Evolutionary conservation across 2,797 vertebrate genomes (phyloP), one percentile per base, ranked within the genome.

Genomic region (Parauchenoglanis punctatus): DNA sequence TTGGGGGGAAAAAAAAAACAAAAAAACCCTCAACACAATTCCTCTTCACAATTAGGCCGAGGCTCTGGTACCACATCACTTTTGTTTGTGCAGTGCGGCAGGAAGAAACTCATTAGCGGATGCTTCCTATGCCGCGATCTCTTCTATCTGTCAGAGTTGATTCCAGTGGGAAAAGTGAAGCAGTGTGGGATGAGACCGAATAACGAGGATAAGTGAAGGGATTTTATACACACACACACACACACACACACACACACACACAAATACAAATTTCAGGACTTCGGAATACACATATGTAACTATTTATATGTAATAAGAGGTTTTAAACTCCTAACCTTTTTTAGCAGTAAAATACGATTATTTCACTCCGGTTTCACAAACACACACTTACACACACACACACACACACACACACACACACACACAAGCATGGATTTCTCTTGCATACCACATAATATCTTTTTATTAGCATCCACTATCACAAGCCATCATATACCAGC

Each of bases 31-130:
- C 18, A 54, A 35, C 44, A 44, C 52, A 59, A 84, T 70, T 67
- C 28, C 73, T 78, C 59, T 65, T 70, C 54, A 35, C 87, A 78
- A 78, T 83, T 84, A 87, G 63, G 73, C 75, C 61, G 63, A 70
- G 52, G 54, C 44, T 59, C 65, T 58, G 49, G n/a, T 84, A 49
- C 7, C 73, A 49, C 72, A 84, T 87, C 82, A 70, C 75, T 84
- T 75, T 84, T 84, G 87, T 87, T 87, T 84, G 82, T 58, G 31
- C 61, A 46, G 82, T 35, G 25, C 49, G 40, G 52, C 40, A 84
- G 82, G 82, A 87, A 87, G 83, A 87, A 87, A 59, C 87, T 87
- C 82, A 80, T 87, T 87, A 84, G 81, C 65, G 10, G 25, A 44
- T 61, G 46, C 52, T 70, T 80, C 59, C 86, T 25, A 25, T 58